Conservation (phyloP, 2,888 invertebrate species). For the Margaritifera margaritifera region DNA sequence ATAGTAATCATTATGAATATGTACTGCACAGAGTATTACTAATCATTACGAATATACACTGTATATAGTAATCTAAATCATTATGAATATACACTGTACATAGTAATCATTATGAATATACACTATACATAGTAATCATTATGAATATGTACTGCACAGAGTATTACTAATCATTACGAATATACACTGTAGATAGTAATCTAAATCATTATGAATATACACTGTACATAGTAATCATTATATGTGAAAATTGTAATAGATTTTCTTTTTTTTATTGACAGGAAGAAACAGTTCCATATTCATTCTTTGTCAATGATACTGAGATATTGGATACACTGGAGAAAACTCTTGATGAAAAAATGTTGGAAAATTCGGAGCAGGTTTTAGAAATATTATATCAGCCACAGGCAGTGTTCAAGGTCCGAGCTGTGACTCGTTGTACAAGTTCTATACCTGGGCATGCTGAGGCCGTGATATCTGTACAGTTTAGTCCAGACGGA, state of each 20-base stretch:
- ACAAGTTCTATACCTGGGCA: conserved; percentile 95
- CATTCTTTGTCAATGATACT: conserved; percentile 91
- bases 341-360: conserved; percentile 82
- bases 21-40: too few relatives aligned
- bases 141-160: too few relatives aligned
- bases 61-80: too few relatives aligned
- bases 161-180: too few relatives aligned
- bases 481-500: conserved; percentile 97
- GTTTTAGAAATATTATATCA: conserved; percentile 95
- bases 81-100: too few relatives aligned
- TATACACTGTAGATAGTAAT: too few relatives aligned
- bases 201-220: too few relatives aligned
- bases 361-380: conserved; percentile 54
- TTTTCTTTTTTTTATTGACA: conserved; percentile 32
- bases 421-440: conserved; percentile 89
- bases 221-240: neutral
- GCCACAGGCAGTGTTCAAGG: conserved; percentile 93
- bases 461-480: conserved; percentile 96
- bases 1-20: too few relatives aligned
- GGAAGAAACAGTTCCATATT: conserved; percentile 71
- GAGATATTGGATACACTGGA: conserved; percentile 86
- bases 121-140: too few relatives aligned
- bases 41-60: too few relatives aligned
- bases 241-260: neutral
- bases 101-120: too few relatives aligned